phyloP scores from a whole-genome alignment of 2,797 vertebrate genomes.

The Crenuchus spilurus region DNA sequence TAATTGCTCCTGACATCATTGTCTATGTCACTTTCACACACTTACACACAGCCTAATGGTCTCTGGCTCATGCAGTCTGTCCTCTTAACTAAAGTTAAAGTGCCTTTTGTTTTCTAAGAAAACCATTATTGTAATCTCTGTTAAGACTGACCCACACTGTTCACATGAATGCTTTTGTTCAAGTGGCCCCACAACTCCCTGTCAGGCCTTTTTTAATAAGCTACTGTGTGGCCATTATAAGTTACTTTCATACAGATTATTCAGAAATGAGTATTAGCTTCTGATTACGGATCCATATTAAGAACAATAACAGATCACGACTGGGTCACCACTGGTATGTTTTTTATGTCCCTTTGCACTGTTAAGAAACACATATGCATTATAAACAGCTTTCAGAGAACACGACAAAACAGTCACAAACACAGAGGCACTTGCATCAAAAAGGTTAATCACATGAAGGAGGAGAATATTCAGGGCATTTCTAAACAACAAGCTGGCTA shows the following conservation, averaged over 20 bases:
- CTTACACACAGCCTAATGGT: slow-evolving; percentile 1
- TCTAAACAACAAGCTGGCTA: slow-evolving; percentile 56
- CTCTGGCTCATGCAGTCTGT: slow-evolving; percentile 20
- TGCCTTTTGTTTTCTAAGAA: slow-evolving; percentile 28
- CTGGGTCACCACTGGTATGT: slow-evolving; percentile 36
- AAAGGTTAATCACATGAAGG: slow-evolving; percentile 57
- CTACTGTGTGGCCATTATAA: slow-evolving; percentile 4
- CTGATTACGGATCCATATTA: slow-evolving; percentile 21
- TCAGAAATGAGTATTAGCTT: slow-evolving; percentile 16
- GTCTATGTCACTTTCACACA: slow-evolving; percentile 16
- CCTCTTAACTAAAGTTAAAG: slow-evolving; percentile 9
- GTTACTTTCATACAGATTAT: slow-evolving; percentile 31
- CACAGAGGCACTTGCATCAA: slow-evolving; percentile 19
- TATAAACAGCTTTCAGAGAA: slow-evolving; percentile 45
- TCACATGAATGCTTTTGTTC: slow-evolving; percentile 14
- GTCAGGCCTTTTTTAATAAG: not conserved
- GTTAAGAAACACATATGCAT: slow-evolving; percentile 13
- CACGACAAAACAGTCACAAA: slow-evolving; percentile 21
- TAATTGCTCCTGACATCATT: slow-evolving; percentile 39
- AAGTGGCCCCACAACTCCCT: not conserved
- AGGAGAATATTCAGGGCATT: slow-evolving; percentile 49
- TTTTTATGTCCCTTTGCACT: slow-evolving; percentile 1
- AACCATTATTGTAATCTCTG: slow-evolving; percentile 17
- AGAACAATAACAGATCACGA: slow-evolving; percentile 29
- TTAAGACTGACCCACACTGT: not conserved